Base-by-base conservation (phyloP, 2,113 vertebrate species). In the Stomatorhinus ivindoensis region DNA sequence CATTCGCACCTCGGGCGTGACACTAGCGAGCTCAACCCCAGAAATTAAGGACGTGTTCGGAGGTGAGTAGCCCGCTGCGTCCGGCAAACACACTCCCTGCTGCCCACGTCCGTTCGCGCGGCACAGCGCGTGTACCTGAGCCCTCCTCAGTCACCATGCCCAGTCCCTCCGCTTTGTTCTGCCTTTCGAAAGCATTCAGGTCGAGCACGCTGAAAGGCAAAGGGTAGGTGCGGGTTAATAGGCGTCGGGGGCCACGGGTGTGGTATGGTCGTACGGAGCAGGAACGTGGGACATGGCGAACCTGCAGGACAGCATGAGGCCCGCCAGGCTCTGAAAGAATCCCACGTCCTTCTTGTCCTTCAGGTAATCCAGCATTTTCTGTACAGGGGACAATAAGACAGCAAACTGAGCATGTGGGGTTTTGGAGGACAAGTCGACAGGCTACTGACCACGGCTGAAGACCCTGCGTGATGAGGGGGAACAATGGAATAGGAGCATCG, bases 361-460 rank as follows among this genome's bases (percentile, higher is more conserved):
- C 91, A 99, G 96, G 92, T 99, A 99, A 93, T 98, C 98, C 90
- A 99, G 95, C 98, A 99, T 99, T 97, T 99, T 99, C 98, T 99
- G 92, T 51, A 91, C 92, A 92, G 0, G 93, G 35, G 92, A 94
- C 93, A 61, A 46, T 0, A 39, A 58, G 27, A 90, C 19, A 65
- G 15, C 11, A 35, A 91, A 90, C 3, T 83, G n/a, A 80, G 47
- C 15, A 2, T 53, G 69, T 35, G 19, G 1, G 21, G 42, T 55
- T 47, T 31, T 76, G 58, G 58, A 27, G 58, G 8, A 8, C 24
- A 65, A 65, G 11, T 3, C 1, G n/a, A 3, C n/a, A 65, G 27
- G n/a, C 58, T 65, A 0, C 24, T 10, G 24, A 27, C 58, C 58
- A 10, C 11, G 58, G n/a, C 58, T 65, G 58, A 4, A 65, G 58